These are phyloP conservation scores for Lepus oiostolus DNA, from an alignment of 2,797 vertebrate genomes.

Conservation along the genomic window DNA sequence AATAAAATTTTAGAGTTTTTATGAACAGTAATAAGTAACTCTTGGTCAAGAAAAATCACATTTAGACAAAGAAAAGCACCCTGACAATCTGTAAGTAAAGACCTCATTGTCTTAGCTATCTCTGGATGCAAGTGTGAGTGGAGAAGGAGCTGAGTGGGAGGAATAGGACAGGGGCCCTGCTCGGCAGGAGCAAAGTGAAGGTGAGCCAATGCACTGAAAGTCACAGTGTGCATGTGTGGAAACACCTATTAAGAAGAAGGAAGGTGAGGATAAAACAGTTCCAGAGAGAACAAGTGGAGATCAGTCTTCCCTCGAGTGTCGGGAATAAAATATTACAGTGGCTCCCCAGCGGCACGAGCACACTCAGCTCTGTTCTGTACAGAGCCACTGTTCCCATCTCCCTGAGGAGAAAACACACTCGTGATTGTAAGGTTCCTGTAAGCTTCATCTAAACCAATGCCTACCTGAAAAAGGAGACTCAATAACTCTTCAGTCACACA, in stretches of 20 bases:
- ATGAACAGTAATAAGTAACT: neutral
- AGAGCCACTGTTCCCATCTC: neutral
- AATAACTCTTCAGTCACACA: neutral
- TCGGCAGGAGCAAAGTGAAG: neutral
- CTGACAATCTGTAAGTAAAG: neutral
- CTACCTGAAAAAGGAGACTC: neutral
- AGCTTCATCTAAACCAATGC: neutral
- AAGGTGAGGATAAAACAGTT: neutral
- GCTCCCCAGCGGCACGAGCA: accelerated
- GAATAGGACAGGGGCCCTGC: accelerated
- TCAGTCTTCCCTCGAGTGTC: neutral
- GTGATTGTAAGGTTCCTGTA: neutral
- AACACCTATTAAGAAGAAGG: conserved; percentile 26
- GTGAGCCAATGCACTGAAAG: neutral
- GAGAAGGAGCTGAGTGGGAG: accelerated
- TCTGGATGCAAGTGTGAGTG: neutral
- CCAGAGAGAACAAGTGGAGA: neutral
- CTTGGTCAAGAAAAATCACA: conserved; percentile 7
- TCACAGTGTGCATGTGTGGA: neutral
- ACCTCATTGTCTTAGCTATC: neutral
- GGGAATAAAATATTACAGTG: neutral
- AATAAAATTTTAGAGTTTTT: conserved; percentile 21
- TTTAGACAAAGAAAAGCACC: neutral
- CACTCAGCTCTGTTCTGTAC: too few relatives aligned
- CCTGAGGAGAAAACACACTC: neutral